Percentiles rank a stretch among this genome's conserved stretches.
phyloP scores from a whole-genome alignment of 1,140 invertebrate species.

The Vanessa tameamea region DNA sequence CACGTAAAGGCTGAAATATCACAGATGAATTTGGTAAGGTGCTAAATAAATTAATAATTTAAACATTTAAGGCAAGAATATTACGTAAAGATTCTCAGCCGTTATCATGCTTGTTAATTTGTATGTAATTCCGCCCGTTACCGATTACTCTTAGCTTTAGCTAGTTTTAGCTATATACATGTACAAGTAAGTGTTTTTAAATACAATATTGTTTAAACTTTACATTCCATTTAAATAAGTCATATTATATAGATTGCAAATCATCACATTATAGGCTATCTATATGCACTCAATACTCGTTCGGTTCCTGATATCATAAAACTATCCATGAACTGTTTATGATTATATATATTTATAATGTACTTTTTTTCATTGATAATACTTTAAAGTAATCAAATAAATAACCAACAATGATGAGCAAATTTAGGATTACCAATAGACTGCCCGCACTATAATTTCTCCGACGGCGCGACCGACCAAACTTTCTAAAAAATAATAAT shows the following conservation, averaged over 20 bases:
- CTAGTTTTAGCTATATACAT: slow-evolving; percentile 70
- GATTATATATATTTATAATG: slow-evolving; percentile 8
- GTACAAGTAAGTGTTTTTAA: slow-evolving; percentile 66
- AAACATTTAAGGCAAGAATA: slow-evolving; percentile 60
- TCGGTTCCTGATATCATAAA: slow-evolving; percentile 40
- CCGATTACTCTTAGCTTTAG: slow-evolving; percentile 77
- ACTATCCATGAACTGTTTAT: slow-evolving; percentile 20
- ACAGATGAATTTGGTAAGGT: slow-evolving; percentile 79
- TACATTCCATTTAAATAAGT: slow-evolving; percentile 68
- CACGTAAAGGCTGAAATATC: slow-evolving; percentile 78
- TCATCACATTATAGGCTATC: slow-evolving; percentile 7
- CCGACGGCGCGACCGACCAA: slow-evolving; percentile 68
- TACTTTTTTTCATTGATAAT: slow-evolving; percentile 30
- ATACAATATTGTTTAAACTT: slow-evolving; percentile 63
- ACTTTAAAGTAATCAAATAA: slow-evolving; percentile 57
- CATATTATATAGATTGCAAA: slow-evolving; percentile 42
- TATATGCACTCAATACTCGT: slow-evolving; percentile 24
- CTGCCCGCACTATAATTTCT: slow-evolving; percentile 73
- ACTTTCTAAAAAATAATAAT: slow-evolving; percentile 78
- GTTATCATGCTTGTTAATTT: slow-evolving; percentile 75
- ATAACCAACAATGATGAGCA: slow-evolving; percentile 66
- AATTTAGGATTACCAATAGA: slow-evolving; percentile 65
- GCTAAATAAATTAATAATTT: slow-evolving; percentile 73
- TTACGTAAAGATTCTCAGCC: slow-evolving; percentile 57
- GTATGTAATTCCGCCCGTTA: slow-evolving; percentile 78